Base-by-base conservation (phyloP, 2,113 vertebrate genomes). In the Hydropotes inermis region DNA sequence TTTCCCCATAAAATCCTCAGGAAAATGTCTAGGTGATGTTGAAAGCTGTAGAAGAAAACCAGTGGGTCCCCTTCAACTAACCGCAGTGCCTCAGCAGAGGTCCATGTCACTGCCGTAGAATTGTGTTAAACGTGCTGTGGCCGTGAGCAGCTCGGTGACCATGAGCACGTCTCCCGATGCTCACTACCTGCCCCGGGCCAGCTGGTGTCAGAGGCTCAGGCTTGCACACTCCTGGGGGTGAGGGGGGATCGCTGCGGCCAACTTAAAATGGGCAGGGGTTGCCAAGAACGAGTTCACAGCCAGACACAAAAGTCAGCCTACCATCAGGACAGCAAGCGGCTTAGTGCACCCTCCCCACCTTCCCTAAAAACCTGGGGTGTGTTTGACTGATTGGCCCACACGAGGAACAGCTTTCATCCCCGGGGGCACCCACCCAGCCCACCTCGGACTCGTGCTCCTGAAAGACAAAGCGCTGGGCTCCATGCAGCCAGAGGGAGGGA, bases 231-330 rank as follows among this genome's bases (percentile, higher is more conserved):
- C 1, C 11, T 25, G 30, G 25, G 27, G 5, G 1, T 0, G 0
- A 17, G 9, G 36, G 27, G 57, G 9, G 5, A 15, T 11, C 25
- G 6, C 7, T 2, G 28, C 0, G 7, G 67, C 64, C 61, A 5
- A 33, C 27, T 17, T 28, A 11, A 8, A 14, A 45, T 1, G 8
- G 23, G 70, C 1, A 0, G 3, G 0, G 39, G 7, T 7, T 2
- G 3, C 2, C 0, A 0, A n/a, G 7, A 33, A 50, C 0, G 0
- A 10, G 58, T 21, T 50, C 17, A 7, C 6, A 0, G 27, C 2
- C 74, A 52, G 91, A 57, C 30, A 10, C 3, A 9, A 52, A 25
- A 1, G 12, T 1, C 16, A 28, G 10, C 1, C 0, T 0, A 39
- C 23, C 17, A 0, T 21, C 1, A 1, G 9, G 47, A 50, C 45